phyloP scores from a whole-genome alignment of 2,888 invertebrate genomes.

The Limnephilus marmoratus region DNA sequence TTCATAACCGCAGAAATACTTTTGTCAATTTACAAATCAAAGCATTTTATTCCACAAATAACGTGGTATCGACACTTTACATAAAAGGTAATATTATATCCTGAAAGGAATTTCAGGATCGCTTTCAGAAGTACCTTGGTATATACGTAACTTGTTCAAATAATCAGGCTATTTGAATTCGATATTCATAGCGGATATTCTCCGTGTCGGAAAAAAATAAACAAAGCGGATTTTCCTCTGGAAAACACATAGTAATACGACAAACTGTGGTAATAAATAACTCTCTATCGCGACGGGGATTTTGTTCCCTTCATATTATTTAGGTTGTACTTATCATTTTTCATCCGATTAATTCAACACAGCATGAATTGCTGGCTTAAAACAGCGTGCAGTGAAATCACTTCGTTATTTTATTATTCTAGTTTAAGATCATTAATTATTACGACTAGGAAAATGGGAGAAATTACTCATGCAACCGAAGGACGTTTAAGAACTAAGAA shows the following conservation, averaged over 20 bases:
- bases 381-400: neutral
- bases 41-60: neutral
- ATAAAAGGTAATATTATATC: neutral
- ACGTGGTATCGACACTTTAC: neutral
- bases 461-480: too few relatives aligned
- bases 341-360: neutral
- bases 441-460: too few relatives aligned
- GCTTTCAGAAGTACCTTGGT: neutral
- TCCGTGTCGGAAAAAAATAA: neutral
- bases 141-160: neutral
- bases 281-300: conserved; percentile 17
- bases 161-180: conserved; percentile 34
- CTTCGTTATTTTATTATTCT: too few relatives aligned
- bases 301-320: conserved; percentile 25
- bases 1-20: neutral
- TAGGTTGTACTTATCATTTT: conserved; percentile 11
- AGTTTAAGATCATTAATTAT: too few relatives aligned
- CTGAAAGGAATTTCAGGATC: neutral
- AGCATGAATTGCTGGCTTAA: neutral
- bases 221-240: neutral
- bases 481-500: too few relatives aligned
- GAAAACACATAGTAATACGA: conserved; percentile 13
- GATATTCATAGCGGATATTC: conserved; percentile 27
- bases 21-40: neutral
- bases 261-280: conserved; percentile 20